phyloP scores from a whole-genome alignment of 1,140 invertebrate genomes.

The Leptonema lineaticorne region DNA sequence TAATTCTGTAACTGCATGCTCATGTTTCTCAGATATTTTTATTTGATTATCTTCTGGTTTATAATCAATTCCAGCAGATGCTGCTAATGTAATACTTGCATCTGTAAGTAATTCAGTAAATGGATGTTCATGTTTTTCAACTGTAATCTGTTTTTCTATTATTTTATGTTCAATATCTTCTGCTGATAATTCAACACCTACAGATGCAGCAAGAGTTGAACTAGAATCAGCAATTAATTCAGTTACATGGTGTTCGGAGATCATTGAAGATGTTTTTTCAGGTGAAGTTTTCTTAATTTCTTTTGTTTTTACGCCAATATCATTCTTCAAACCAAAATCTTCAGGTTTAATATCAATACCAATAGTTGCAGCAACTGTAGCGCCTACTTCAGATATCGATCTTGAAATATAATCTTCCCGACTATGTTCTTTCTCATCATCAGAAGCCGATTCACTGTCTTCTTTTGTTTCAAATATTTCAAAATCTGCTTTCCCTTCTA shows the following conservation, averaged over 20 bases:
- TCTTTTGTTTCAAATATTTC: background rate
- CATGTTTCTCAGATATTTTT: slow-evolving; percentile 11
- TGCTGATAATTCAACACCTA: slow-evolving; percentile 17
- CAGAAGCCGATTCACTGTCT: slow-evolving; percentile 10
- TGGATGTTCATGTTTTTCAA: slow-evolving; percentile 4
- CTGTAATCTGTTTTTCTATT: too few species aligned
- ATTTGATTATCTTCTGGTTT: slow-evolving; percentile 29
- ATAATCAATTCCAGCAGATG: slow-evolving; percentile 31
- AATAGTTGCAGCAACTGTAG: slow-evolving; percentile 28
- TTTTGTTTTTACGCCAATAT: background rate
- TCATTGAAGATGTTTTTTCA: background rate
- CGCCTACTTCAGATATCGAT: slow-evolving; percentile 31
- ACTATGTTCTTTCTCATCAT: slow-evolving; percentile 22
- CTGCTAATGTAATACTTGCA: slow-evolving; percentile 29
- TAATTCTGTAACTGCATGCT: slow-evolving; percentile 21
- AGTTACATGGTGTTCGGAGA: background rate
- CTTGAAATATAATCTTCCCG: slow-evolving; percentile 13
- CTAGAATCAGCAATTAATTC: slow-evolving; percentile 30
- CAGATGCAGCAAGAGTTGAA: slow-evolving; percentile 1
- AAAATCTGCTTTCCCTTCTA: background rate
- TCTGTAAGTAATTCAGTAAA: slow-evolving; percentile 27
- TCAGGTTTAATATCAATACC: slow-evolving; percentile 25
- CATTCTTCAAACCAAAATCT: slow-evolving; percentile 4
- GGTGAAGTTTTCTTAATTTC: background rate
- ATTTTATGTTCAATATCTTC: slow-evolving; percentile 14